Evolutionary conservation across 2,113 vertebrate genomes (phyloP).

Genomic region (Pantherophis guttatus): DNA sequence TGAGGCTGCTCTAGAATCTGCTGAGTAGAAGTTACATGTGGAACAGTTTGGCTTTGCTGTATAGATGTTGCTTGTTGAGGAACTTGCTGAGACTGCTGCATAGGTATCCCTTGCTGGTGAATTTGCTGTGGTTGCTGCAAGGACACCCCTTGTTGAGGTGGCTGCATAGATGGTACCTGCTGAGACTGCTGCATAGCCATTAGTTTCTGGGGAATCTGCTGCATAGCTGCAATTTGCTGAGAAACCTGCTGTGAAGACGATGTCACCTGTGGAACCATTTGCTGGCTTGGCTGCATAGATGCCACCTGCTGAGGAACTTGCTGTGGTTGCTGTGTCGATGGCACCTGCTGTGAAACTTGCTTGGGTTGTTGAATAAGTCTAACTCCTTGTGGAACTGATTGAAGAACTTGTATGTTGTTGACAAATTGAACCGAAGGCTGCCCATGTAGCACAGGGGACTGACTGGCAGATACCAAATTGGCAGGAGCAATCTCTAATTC

Average conservation of each 20-base stretch:
- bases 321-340: not conserved
- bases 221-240: not conserved
- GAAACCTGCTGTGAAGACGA: slow-evolving; percentile 23
- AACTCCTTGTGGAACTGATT: slow-evolving; percentile 39
- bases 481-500: slow-evolving; percentile 21
- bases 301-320: not conserved
- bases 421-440: slow-evolving; percentile 35
- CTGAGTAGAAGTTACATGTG: slow-evolving; percentile 5
- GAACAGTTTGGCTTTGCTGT: slow-evolving; percentile 45
- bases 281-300: slow-evolving; percentile 28
- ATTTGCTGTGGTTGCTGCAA: slow-evolving; percentile 13
- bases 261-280: slow-evolving; percentile 10
- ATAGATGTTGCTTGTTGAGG: slow-evolving; percentile 8
- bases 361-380: slow-evolving; percentile 1
- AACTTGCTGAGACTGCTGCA: slow-evolving; percentile 34
- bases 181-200: slow-evolving; percentile 7
- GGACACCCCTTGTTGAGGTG: slow-evolving; percentile 33
- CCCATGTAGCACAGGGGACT: slow-evolving; percentile 24
- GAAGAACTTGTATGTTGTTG: slow-evolving; percentile 18
- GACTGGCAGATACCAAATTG: slow-evolving; percentile 35
- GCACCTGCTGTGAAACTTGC: slow-evolving; percentile 19
- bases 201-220: slow-evolving; percentile 1
- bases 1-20: slow-evolving; percentile 16
- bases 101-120: not conserved
- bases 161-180: slow-evolving; percentile 33